Evolutionary conservation across 2,113 vertebrate species (phyloP), one percentile per base, ranked within the genome.

Genomic region (Microcebus ravelobensis): DNA sequence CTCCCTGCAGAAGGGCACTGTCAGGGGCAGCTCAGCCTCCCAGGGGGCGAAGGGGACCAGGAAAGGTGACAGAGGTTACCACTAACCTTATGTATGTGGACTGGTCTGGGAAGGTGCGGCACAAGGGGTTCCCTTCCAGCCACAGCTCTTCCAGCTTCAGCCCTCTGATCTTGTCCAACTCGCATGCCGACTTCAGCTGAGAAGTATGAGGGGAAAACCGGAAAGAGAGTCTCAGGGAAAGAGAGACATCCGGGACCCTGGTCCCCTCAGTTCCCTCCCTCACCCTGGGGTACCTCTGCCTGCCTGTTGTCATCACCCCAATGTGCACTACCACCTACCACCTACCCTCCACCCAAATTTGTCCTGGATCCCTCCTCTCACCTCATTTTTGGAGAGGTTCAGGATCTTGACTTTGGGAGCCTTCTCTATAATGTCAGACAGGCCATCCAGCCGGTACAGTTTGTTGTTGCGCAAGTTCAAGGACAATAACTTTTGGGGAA

Each of bases 341-440:
- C 13, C 18, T 6, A 63, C 5, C n/a, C 50, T 50, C 25, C 36
- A 68, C 63, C 25, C 79, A 85, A 59, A 52, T 59, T 68, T 59
- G 27, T 61, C 34, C 25, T 59, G 59, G 13, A 13, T 59, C 59
- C 31, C 18, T 23, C 48, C 67, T 68, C 25, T 77, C 25, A 95
- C 87, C 99, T 99, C 98, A 31, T 99, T 99, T 95, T 98, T 95
- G n/a, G 99, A 99, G 55, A 99, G 98, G 84, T 99, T 99, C 21
- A 99, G 98, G 2, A 97, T 98, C 97, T 98, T 99, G 81, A 99
- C 93, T 83, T 98, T 97, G 15, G 99, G 98, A 5, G 97, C 98
- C 92, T 99, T 99, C 39, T 97, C 87, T 3, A 98, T 93, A 94
- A 99, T 94, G 9, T 99, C 98, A 6, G 98, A 25, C 1, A 99